These are phyloP conservation scores for Gymnorhina tibicen DNA, from an alignment of 2,113 vertebrate species.

Conservation along the genomic window DNA sequence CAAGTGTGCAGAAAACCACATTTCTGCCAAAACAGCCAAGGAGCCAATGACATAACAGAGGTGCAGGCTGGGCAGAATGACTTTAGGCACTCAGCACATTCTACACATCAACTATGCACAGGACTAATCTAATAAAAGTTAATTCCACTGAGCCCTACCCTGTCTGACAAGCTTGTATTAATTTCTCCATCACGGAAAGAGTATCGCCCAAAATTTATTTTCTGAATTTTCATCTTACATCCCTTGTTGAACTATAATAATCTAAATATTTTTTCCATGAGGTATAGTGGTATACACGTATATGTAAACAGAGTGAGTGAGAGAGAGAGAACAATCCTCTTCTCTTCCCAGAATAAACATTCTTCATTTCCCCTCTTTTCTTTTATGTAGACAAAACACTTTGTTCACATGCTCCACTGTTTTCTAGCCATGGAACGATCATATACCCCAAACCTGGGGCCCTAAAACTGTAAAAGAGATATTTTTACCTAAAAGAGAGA, in stretches of 20 bases:
- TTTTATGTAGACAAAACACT: not conserved
- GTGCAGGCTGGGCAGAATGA: not conserved
- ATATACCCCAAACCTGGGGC: not conserved
- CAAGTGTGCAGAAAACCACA: not conserved
- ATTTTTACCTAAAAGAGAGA: not conserved
- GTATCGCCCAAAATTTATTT: not conserved
- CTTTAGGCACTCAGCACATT: not conserved
- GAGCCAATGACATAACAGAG: not conserved
- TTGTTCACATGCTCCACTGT: not conserved
- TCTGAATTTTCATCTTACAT: not conserved
- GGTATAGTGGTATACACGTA: not conserved
- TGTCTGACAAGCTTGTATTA: not conserved
- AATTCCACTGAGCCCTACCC: not conserved
- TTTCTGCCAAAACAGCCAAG: not conserved
- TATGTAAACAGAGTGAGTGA: not conserved
- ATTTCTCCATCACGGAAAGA: not conserved
- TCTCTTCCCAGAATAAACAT: not conserved
- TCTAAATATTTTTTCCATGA: not conserved
- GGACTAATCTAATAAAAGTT: not conserved
- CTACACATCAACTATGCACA: not conserved
- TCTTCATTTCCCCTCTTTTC: not conserved
- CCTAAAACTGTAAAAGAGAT: not conserved
- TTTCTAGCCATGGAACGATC: not conserved
- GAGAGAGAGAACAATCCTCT: not conserved
- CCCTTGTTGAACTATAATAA: not conserved